phyloP scores from a whole-genome alignment of 2,888 invertebrate species.

The Mimas tiliae region DNA sequence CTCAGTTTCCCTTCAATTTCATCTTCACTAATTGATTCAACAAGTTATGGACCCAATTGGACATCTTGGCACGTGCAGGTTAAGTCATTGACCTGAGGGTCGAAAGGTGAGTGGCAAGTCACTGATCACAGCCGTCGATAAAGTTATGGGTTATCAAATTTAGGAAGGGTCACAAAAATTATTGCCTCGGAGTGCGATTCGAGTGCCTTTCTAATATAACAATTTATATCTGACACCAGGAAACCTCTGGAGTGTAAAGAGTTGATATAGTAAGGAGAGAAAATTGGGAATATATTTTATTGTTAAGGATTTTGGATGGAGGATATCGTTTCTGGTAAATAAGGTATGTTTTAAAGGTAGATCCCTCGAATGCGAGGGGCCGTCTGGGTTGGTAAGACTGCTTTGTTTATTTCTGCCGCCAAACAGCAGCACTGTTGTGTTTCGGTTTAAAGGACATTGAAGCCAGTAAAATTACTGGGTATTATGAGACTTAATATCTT shows the following conservation, averaged over 20 bases:
- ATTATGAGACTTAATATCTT: too few relatives aligned
- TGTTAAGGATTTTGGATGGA: neutral
- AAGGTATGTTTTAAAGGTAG: too few relatives aligned
- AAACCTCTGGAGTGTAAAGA: conserved; percentile 15
- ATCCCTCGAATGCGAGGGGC: too few relatives aligned
- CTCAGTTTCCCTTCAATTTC: neutral
- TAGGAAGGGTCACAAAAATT: conserved; percentile 22
- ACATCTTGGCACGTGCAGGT: conserved; percentile 20
- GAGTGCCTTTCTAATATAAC: conserved; percentile 18
- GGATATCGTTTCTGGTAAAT: neutral
- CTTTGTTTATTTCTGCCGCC: too few relatives aligned
- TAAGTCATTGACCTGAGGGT: conserved; percentile 11
- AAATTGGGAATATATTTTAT: conserved; percentile 4
- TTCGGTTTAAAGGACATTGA: too few relatives aligned
- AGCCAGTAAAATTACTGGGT: too few relatives aligned
- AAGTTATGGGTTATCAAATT: conserved; percentile 25
- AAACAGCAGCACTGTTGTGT: too few relatives aligned
- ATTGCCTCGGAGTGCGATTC: conserved; percentile 14
- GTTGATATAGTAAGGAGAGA: conserved; percentile 2
- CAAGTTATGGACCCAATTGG: conserved; percentile 12
- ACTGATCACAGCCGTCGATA: conserved; percentile 20
- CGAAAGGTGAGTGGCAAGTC: conserved; percentile 14
- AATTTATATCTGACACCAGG: conserved; percentile 20
- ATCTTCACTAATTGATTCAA: conserved; percentile 15
- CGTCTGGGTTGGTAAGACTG: too few relatives aligned